phyloP scores from a whole-genome alignment of 1,140 invertebrate genomes.

The Drosophila ercepeae region DNA sequence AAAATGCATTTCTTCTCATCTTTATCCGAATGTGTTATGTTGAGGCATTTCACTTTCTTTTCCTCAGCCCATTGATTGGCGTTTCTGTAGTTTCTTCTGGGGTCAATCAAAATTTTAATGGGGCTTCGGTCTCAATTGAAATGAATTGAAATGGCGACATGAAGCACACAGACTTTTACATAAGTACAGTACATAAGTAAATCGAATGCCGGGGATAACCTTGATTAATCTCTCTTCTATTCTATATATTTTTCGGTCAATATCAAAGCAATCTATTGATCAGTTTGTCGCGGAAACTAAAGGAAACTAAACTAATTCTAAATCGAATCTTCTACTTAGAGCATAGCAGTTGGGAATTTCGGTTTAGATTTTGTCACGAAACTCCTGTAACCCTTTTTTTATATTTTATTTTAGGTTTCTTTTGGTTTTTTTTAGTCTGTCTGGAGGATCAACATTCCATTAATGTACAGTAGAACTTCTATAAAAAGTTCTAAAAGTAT shows the following conservation, averaged over 20 bases:
- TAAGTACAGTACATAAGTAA: conserved; percentile 22
- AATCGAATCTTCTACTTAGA: too few species aligned
- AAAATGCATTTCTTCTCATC: conserved; percentile 14
- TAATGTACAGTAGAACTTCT: conserved; percentile 7
- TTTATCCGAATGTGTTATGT: neutral
- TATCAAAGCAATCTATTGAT: conserved; percentile 43
- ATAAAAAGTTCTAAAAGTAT: neutral
- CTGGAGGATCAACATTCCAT: conserved; percentile 19
- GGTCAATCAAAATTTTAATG: conserved; percentile 36
- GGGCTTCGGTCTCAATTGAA: conserved; percentile 44
- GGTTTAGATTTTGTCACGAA: neutral
- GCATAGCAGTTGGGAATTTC: neutral
- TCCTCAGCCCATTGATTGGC: conserved; percentile 28
- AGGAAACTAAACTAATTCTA: too few species aligned
- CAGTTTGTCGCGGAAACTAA: neutral
- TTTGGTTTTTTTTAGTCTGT: conserved; percentile 12
- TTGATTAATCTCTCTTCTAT: conserved; percentile 30
- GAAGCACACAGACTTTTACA: conserved; percentile 28
- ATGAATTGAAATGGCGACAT: conserved; percentile 49
- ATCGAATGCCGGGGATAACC: conserved; percentile 36
- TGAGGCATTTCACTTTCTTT: conserved; percentile 47
- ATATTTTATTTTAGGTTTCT: too few species aligned
- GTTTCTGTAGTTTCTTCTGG: conserved; percentile 12
- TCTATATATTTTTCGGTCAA: conserved; percentile 34
- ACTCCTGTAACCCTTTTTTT: conserved; percentile 2